Evolutionary conservation across 2,113 vertebrate genomes (phyloP).

Genomic region (Heterotis niloticus): DNA sequence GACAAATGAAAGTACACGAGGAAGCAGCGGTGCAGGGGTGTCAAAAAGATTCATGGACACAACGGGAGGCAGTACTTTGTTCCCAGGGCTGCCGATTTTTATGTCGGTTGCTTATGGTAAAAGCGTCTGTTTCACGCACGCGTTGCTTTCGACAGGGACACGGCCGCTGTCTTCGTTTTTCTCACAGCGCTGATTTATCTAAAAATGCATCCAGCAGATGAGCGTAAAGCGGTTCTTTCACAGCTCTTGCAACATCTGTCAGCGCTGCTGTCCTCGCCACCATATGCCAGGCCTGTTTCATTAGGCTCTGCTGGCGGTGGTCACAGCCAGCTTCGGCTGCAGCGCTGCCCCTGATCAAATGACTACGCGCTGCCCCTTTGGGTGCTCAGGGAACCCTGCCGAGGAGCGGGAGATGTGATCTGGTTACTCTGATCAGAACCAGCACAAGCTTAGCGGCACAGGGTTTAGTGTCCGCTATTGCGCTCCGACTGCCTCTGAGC

Average conservation of each 20-base stretch:
- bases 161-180: neutral
- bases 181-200: neutral
- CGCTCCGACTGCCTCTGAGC: neutral
- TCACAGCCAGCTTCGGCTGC: neutral
- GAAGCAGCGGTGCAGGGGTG: neutral
- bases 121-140: neutral
- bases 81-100: neutral
- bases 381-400: slow-evolving; percentile 11
- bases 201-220: neutral
- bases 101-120: neutral
- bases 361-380: neutral
- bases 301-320: neutral
- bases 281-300: too few relatives aligned
- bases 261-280: too few relatives aligned
- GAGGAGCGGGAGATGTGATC: neutral
- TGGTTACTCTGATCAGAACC: slow-evolving; percentile 7
- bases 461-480: neutral
- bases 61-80: neutral
- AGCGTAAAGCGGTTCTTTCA: neutral
- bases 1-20: neutral
- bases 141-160: neutral
- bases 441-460: neutral
- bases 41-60: neutral
- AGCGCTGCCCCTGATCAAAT: slow-evolving; percentile 17
- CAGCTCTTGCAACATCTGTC: neutral